phyloP scores from a whole-genome alignment of 2,888 invertebrate species.

The Tiphia femorata region DNA sequence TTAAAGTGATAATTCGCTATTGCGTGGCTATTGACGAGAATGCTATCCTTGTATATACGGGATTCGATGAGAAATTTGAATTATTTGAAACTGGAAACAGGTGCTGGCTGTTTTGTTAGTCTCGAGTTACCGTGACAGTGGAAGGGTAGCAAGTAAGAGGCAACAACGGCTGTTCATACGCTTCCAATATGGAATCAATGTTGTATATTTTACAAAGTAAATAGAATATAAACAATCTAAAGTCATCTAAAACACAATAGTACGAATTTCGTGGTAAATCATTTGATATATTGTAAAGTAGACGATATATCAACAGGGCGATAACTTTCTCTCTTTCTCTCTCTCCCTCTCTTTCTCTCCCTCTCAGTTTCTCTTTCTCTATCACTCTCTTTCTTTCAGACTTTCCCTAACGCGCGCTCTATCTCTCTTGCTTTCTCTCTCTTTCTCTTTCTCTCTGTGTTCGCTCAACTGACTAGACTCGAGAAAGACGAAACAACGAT shows the following conservation, averaged over 20 bases:
- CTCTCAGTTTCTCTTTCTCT: not conserved
- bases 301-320: slow-evolving; percentile 65
- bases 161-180: not conserved
- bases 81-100: no score
- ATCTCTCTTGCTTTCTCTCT: not conserved
- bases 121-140: no score
- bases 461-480: slow-evolving; percentile 20
- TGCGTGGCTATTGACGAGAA: no score
- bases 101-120: no score
- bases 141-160: not conserved
- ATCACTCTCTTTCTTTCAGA: slow-evolving; percentile 10
- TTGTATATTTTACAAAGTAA: slow-evolving; percentile 69
- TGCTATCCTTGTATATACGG: no score
- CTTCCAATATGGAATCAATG: slow-evolving; percentile 53
- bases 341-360: slow-evolving; percentile 1
- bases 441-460: slow-evolving; percentile 20
- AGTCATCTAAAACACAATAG: slow-evolving; percentile 65
- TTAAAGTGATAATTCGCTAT: no score
- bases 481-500: slow-evolving; percentile 42
- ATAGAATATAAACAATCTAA: slow-evolving; percentile 68
- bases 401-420: slow-evolving; percentile 5
- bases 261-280: slow-evolving; percentile 62
- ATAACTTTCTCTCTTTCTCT: slow-evolving; percentile 21
- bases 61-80: no score
- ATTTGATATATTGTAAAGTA: slow-evolving; percentile 57